These are phyloP conservation scores for Eidolon helvum DNA, from an alignment of 2,113 vertebrate species.

Conservation along the genomic window DNA sequence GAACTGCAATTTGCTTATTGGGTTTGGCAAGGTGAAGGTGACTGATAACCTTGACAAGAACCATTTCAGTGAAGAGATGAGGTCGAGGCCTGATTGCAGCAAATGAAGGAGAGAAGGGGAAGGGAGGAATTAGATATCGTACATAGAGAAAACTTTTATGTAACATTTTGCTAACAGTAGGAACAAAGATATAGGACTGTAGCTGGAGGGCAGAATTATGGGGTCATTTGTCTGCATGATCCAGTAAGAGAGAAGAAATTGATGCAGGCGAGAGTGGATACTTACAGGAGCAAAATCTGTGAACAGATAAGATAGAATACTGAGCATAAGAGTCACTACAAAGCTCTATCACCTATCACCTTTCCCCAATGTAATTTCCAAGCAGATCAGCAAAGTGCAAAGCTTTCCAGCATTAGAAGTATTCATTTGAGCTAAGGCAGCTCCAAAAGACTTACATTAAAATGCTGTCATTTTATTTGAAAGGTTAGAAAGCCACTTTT, in stretches of 20 bases:
- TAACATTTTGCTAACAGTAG: constrained; percentile 11
- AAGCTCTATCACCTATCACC: neutral
- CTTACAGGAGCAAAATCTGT: neutral
- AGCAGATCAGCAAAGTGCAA: neutral
- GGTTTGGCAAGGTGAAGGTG: neutral
- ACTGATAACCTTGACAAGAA: neutral
- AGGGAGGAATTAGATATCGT: neutral
- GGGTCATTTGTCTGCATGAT: neutral
- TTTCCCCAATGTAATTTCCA: neutral
- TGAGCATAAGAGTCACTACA: neutral
- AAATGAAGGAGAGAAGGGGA: neutral
- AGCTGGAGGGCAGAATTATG: neutral
- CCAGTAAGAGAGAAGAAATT: constrained; percentile 9
- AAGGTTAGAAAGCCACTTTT: constrained; percentile 21
- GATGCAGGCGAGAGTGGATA: neutral
- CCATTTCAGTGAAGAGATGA: neutral
- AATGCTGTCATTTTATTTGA: constrained; percentile 19
- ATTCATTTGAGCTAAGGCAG: neutral
- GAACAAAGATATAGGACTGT: neutral
- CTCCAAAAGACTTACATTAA: neutral
- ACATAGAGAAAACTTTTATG: neutral
- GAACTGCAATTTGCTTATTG: neutral
- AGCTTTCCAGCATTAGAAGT: neutral
- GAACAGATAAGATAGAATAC: neutral
- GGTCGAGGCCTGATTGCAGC: neutral